phyloP scores from a whole-genome alignment of 1,140 invertebrate species.

The Eueides isabella region DNA sequence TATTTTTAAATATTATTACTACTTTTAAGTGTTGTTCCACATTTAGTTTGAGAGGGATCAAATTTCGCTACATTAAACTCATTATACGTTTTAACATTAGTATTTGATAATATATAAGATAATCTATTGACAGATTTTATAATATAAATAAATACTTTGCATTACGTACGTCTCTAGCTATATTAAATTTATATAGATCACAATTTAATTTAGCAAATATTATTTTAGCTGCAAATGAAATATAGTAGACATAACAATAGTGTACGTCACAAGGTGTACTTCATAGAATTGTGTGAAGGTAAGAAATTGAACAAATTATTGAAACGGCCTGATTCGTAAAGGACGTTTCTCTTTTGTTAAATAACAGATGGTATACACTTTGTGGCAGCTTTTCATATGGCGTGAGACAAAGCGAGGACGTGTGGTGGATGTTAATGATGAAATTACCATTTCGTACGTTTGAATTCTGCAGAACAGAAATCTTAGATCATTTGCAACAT shows the following conservation, averaged over 20 bases:
- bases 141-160: no score
- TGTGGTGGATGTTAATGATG: not conserved
- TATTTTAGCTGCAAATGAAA: not conserved
- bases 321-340: conserved; percentile 27
- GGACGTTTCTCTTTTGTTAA: conserved; percentile 34
- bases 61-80: no score
- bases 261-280: not conserved
- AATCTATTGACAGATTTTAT: no score
- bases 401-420: not conserved
- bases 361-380: conserved; percentile 12
- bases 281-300: conserved; percentile 29
- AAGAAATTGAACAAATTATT: conserved; percentile 30
- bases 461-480: not conserved
- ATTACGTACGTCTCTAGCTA: no score
- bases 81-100: no score
- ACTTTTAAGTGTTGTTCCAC: no score
- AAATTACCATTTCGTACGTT: not conserved
- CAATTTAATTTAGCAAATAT: not conserved
- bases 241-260: not conserved
- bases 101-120: no score
- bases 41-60: no score
- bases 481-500: not conserved
- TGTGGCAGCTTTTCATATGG: not conserved
- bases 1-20: no score
- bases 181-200: not conserved